Conservation (phyloP, 2,797 vertebrate species). For the Channallabes apus region DNA sequence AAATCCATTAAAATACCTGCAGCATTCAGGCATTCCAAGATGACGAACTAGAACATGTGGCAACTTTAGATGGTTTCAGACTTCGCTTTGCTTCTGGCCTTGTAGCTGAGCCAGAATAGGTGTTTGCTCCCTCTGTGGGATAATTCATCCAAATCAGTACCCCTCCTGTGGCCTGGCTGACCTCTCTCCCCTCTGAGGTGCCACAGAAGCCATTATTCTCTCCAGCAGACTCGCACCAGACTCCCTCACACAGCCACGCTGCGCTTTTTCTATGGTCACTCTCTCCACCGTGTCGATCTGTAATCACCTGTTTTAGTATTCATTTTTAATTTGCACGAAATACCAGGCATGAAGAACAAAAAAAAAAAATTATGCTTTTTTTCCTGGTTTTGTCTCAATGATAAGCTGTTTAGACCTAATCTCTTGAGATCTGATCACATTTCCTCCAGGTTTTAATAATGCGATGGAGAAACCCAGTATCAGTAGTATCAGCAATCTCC, state of each 20-base stretch:
- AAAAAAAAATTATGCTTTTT: too few relatives aligned
- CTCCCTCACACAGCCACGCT: neutral
- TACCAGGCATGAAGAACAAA: neutral
- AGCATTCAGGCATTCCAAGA: slow-evolving; percentile 2
- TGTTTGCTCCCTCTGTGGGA: slow-evolving; percentile 49
- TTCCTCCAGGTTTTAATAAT: too few relatives aligned
- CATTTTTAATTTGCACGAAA: neutral
- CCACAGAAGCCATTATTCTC: slow-evolving; percentile 66
- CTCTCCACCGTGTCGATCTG: neutral
- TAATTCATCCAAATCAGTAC: slow-evolving; percentile 63
- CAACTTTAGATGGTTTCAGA: slow-evolving; percentile 18
- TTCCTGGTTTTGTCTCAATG: too few relatives aligned
- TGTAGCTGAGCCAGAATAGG: slow-evolving; percentile 37
- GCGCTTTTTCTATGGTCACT: neutral
- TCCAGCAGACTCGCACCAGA: slow-evolving; percentile 50
- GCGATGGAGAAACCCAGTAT: too few relatives aligned
- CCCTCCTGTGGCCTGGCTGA: slow-evolving; percentile 57
- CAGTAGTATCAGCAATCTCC: too few relatives aligned
- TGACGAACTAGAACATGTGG: neutral
- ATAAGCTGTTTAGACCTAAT: too few relatives aligned
- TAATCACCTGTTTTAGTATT: neutral
- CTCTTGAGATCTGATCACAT: too few relatives aligned
- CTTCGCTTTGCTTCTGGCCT: slow-evolving; percentile 22
- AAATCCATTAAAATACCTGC: neutral
- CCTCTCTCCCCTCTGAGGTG: slow-evolving; percentile 62